phyloP scores from a whole-genome alignment of 2,888 invertebrate genomes.

The Monoplex corrugatus region DNA sequence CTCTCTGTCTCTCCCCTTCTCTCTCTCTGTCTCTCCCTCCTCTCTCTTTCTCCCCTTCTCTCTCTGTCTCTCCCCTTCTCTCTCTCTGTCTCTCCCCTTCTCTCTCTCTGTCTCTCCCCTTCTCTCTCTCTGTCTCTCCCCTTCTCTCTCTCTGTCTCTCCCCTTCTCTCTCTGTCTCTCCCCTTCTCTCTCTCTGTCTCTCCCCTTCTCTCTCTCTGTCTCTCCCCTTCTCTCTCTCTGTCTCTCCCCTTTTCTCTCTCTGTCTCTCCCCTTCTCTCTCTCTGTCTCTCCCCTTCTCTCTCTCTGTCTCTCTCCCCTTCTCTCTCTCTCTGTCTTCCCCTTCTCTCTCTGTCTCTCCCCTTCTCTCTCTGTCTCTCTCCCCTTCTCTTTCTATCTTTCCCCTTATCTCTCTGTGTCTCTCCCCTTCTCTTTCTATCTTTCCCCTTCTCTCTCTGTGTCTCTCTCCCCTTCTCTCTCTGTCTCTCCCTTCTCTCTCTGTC shows the following conservation, averaged over 20 bases:
- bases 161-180: conserved; percentile 40
- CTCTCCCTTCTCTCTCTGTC: too few relatives aligned
- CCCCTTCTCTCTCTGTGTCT: too few relatives aligned
- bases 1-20: too few relatives aligned
- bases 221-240: too few relatives aligned
- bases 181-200: not conserved
- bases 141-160: conserved; percentile 37
- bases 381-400: not conserved
- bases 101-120: too few relatives aligned
- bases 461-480: too few relatives aligned
- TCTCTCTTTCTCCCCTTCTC: conserved; percentile 8
- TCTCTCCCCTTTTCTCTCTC: too few relatives aligned
- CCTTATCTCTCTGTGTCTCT: conserved; percentile 18
- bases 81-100: not conserved
- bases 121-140: too few relatives aligned
- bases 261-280: too few relatives aligned
- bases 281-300: too few relatives aligned
- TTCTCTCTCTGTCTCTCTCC: conserved; percentile 27
- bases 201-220: too few relatives aligned
- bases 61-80: not conserved
- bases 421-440: too few relatives aligned
- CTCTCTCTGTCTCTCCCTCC: not conserved
- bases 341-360: not conserved
- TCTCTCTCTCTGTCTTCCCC: conserved; percentile 25
- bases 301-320: not conserved